phyloP scores from a whole-genome alignment of 2,797 vertebrate species.

The Artibeus jamaicensis region DNA sequence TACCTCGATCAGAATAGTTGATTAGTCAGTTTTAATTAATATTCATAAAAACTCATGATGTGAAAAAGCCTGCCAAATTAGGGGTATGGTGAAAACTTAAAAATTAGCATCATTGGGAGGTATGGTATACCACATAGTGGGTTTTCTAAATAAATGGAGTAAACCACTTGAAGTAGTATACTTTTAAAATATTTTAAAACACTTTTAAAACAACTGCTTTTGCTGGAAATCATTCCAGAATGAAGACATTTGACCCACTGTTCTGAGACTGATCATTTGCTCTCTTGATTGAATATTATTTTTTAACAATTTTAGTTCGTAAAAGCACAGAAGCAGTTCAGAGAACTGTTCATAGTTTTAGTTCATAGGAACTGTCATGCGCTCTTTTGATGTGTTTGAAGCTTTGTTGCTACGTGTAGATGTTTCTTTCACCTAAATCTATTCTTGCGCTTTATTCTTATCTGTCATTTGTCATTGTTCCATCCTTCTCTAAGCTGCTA shows the following conservation, averaged over 20 bases:
- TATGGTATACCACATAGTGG: neutral
- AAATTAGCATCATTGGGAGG: neutral
- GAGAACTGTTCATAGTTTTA: neutral
- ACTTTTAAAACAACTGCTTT: neutral
- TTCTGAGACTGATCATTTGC: slow-evolving; percentile 9
- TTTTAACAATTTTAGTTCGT: neutral
- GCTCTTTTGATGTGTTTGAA: neutral
- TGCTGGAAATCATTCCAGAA: slow-evolving; percentile 10
- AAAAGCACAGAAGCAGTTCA: neutral
- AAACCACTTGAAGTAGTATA: neutral
- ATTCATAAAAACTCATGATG: neutral
- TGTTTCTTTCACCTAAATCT: neutral
- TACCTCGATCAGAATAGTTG: neutral
- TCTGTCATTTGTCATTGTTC: neutral
- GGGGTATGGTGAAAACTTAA: neutral
- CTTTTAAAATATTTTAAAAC: neutral
- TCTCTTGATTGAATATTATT: slow-evolving; percentile 4
- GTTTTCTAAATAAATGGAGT: slow-evolving; percentile 28
- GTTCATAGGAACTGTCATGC: neutral
- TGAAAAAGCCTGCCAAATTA: neutral
- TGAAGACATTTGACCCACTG: neutral
- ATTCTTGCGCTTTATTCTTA: neutral
- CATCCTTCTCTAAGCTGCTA: neutral
- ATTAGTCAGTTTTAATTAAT: neutral
- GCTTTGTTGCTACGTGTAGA: neutral